Conservation (phyloP, 2,888 invertebrate genomes). For the Rhyacophila evoluta region DNA sequence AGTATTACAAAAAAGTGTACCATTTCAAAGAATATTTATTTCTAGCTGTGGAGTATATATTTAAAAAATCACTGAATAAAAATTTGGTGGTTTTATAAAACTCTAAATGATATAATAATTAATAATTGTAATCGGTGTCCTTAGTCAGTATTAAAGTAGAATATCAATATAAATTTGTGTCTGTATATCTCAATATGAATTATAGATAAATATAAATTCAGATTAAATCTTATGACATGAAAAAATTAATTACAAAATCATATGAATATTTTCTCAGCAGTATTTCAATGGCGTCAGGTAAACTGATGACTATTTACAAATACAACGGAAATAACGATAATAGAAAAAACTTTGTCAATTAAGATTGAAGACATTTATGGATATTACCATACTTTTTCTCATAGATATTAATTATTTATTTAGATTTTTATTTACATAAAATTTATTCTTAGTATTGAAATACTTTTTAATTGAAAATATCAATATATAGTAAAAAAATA, state of each 20-base stretch:
- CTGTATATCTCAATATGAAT: neutral
- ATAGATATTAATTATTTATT: neutral
- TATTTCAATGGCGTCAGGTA: no score
- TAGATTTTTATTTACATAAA: no score
- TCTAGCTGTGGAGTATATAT: no score
- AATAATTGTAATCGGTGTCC: neutral
- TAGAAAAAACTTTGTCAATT: no score
- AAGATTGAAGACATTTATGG: conserved; percentile 28
- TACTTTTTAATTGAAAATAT: neutral
- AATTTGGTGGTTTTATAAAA: neutral
- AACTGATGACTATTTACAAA: no score
- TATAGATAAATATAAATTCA: no score
- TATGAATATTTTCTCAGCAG: no score
- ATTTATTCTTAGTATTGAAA: neutral
- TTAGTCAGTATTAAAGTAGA: conserved; percentile 4
- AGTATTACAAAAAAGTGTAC: neutral
- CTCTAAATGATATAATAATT: neutral
- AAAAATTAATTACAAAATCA: no score
- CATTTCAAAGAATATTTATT: neutral
- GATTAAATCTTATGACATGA: no score
- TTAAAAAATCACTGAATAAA: neutral
- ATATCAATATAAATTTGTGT: neutral
- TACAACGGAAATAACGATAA: no score
- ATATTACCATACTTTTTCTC: conserved; percentile 23
- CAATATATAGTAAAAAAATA: neutral